Conservation (phyloP, 2,113 vertebrate species). For the Gopherus evgoodei region DNA sequence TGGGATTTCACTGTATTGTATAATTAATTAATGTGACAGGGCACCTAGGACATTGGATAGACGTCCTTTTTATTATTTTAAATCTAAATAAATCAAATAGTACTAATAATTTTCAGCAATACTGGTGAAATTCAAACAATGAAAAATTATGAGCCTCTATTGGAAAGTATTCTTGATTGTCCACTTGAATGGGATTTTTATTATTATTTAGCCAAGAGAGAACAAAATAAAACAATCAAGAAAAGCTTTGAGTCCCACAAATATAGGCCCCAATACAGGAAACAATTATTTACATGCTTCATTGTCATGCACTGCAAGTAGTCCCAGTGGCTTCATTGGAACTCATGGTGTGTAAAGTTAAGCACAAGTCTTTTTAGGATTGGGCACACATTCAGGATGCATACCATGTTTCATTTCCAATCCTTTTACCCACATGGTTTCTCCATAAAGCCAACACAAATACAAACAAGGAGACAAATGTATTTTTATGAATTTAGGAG, state of each 20-base stretch:
- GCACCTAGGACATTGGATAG: background rate
- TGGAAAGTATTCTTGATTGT: background rate
- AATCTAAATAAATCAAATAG: background rate
- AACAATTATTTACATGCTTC: background rate
- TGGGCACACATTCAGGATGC: background rate
- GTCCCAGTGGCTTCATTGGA: background rate
- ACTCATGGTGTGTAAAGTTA: background rate
- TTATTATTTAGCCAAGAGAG: background rate
- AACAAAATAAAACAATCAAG: conserved; percentile 1
- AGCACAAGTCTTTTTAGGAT: background rate
- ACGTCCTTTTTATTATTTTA: background rate
- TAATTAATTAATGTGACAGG: background rate
- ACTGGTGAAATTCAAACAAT: conserved; percentile 2
- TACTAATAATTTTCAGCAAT: background rate
- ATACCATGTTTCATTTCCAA: background rate
- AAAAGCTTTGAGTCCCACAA: background rate
- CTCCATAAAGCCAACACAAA: background rate
- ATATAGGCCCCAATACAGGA: background rate
- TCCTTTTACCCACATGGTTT: conserved; percentile 60
- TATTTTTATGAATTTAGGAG: background rate
- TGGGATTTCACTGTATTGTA: too few relatives aligned
- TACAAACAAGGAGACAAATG: background rate
- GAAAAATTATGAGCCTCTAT: background rate
- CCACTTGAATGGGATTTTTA: background rate
- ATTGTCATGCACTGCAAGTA: background rate